Conservation (phyloP, 2,113 vertebrate genomes). For the Nycticebus coucang region DNA sequence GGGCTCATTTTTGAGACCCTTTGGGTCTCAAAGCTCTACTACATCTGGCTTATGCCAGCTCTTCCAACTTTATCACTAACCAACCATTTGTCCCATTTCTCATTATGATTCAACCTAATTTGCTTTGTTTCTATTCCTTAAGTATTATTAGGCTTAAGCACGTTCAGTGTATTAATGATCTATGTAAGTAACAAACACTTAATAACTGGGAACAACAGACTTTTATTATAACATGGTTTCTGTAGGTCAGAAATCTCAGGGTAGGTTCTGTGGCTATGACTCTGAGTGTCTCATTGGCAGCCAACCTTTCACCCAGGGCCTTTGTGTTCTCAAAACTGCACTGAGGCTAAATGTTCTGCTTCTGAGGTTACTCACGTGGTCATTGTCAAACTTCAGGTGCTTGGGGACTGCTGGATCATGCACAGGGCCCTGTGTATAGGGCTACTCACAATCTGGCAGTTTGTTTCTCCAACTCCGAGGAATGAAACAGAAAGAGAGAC, state of each 20-base stretch:
- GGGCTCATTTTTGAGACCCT: no score
- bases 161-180: neutral
- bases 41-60: neutral
- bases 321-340: neutral
- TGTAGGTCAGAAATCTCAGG: neutral
- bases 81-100: neutral
- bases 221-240: neutral
- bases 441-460: neutral
- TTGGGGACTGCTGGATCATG: no score
- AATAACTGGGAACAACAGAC: neutral
- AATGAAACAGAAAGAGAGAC: neutral
- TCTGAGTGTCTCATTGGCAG: neutral
- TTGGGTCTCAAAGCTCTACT: neutral
- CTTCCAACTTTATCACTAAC: neutral
- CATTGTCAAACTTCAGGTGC: accelerated
- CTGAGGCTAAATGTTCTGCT: neutral
- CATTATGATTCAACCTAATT: neutral
- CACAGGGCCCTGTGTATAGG: neutral
- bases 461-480: neutral
- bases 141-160: neutral
- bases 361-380: neutral
- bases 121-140: neutral
- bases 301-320: neutral
- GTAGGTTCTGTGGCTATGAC: neutral
- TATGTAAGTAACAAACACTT: neutral